Base-by-base conservation (phyloP, 2,113 vertebrate species). In the rat (Rattus norvegicus) region DNA sequence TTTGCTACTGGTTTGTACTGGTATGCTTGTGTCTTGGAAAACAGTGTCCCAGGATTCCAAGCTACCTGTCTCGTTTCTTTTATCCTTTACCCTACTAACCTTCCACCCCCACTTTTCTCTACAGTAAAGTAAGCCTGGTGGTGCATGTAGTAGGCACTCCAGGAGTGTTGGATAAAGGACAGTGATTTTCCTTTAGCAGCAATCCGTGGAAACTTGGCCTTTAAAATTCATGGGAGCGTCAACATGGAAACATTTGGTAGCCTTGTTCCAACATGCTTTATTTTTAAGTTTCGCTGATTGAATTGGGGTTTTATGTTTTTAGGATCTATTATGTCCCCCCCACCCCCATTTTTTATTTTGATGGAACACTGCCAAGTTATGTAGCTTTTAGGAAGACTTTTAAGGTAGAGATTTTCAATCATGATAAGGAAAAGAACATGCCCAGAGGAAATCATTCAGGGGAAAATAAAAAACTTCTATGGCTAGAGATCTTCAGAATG, bases 181-280 rank as follows among this genome's bases (percentile, higher is more conserved):
- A 47, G 90, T 77, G 13, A 59, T 43, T 91, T 88, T 70, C 91
- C 85, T 90, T 70, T 72, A 70, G 77, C 92, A 73, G 54, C 28
- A 87, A 90, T 43, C 28, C 76, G 22, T 87, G 84, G 95, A 87
- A 94, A 96, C 79, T 87, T 95, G 96, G 47, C 77, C 49, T 89
- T 92, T 92, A 94, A 49, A 91, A 77, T 89, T 67, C 11, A 87
- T 54, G 33, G 43, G 81, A 89, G 52, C 0, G 5, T 28, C 95
- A 95, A 61, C n/a, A 30, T 90, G 36, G 67, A 96, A 94, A 90
- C 63, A 79, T 94, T 96, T 77, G 52, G 5, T 92, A 95, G 36
- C 49, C 84, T 91, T 87, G 47, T 93, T 90, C 67, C 49, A 84
- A 90, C 84, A 88, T 73, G 90, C 84, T 81, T 92, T 91, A 67